A percentile compares a stretch with the other conserved stretches of the same genome.
Evolutionary conservation across 2,113 vertebrate genomes (phyloP).

Genomic region (Micromys minutus): DNA sequence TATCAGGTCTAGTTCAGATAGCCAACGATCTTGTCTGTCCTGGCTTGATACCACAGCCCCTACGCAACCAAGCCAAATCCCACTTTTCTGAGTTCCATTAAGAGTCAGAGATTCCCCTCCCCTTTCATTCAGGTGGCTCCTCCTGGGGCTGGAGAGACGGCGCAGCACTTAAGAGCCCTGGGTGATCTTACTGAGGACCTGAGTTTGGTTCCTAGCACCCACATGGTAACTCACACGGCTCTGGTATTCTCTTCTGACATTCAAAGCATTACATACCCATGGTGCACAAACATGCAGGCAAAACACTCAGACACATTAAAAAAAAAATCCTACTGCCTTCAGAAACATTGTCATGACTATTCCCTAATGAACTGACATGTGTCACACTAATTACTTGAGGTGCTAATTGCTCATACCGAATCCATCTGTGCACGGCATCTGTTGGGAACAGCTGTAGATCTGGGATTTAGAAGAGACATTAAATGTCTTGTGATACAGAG

Average conservation of each 20-base stretch:
- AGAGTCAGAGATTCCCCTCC: not conserved
- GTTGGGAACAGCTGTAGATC: not conserved
- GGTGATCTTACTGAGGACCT: not conserved
- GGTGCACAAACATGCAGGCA: not conserved
- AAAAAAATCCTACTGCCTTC: not conserved
- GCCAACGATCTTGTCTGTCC: not conserved
- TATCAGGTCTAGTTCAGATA: not conserved
- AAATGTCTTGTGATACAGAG: not conserved
- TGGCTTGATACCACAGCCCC: not conserved
- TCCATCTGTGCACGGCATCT: not conserved
- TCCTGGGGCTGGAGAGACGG: not conserved
- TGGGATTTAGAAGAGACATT: conserved; percentile 35
- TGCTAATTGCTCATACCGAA: not conserved
- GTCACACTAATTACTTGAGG: not conserved
- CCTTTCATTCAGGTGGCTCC: not conserved
- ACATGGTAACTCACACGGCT: not conserved
- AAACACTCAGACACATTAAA: not conserved
- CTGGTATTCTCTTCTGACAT: not conserved
- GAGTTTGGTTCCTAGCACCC: not conserved
- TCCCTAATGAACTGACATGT: not conserved
- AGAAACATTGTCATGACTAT: conserved; percentile 43
- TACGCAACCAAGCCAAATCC: not conserved
- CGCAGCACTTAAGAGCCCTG: not conserved
- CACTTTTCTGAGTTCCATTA: conserved; percentile 23
- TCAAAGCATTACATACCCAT: not conserved